Conservation (phyloP, 2,888 invertebrate genomes). For the Chirona hameri region DNA sequence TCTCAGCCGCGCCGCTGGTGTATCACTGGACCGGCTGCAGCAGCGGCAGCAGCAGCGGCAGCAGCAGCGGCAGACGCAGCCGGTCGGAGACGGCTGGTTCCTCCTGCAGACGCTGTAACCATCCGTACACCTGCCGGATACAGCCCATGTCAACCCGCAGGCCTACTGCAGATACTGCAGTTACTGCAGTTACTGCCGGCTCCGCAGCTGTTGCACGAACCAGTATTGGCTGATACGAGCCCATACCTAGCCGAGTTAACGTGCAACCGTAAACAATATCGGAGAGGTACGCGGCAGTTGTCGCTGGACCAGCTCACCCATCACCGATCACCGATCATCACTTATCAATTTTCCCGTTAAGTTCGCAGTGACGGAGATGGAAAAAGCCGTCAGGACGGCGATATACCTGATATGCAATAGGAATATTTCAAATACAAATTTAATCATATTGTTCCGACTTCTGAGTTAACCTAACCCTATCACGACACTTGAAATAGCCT, state of each 20-base stretch:
- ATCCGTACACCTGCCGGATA: neutral
- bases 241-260: neutral
- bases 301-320: too few relatives aligned
- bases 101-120: slow-evolving; percentile 1
- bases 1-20: neutral
- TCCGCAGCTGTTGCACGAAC: neutral
- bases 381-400: too few relatives aligned
- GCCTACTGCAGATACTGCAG: too few relatives aligned
- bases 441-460: too few relatives aligned
- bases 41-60: neutral
- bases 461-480: neutral
- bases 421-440: too few relatives aligned
- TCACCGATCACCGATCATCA: neutral
- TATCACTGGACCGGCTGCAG: neutral
- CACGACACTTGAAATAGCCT: neutral
- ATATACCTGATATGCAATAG: too few relatives aligned
- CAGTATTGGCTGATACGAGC: neutral
- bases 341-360: neutral
- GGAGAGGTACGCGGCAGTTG: too few relatives aligned
- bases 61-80: neutral
- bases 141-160: too few relatives aligned
- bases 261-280: neutral
- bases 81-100: neutral
- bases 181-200: neutral
- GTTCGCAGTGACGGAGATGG: neutral